Conservation (phyloP, 2,888 invertebrate genomes). For the Empis stercorea region DNA sequence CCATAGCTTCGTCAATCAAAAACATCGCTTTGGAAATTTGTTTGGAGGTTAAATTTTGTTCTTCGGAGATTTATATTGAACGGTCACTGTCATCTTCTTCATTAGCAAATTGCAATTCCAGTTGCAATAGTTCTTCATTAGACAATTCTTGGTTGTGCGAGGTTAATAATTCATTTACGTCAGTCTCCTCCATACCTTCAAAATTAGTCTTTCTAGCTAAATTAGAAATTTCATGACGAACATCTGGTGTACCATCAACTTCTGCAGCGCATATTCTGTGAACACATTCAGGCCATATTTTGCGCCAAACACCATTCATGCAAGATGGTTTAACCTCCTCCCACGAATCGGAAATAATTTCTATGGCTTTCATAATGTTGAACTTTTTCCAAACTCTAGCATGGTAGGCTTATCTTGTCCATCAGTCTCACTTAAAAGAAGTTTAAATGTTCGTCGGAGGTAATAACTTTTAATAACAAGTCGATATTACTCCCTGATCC, state of each 20-base stretch:
- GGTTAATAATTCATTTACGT: conserved; percentile 13
- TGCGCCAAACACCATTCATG: conserved; percentile 12
- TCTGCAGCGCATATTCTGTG: conserved; percentile 1
- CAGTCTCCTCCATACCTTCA: conserved; percentile 8
- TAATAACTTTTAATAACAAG: conserved; percentile 9
- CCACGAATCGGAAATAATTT: conserved; percentile 14
- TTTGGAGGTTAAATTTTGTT: background rate
- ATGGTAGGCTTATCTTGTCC: conserved; percentile 11
- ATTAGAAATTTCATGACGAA: conserved; percentile 13
- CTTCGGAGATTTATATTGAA: background rate
- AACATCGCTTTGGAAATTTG: background rate
- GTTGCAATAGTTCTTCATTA: conserved; percentile 12
- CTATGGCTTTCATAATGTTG: conserved; percentile 9
- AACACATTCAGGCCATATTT: conserved; percentile 10
- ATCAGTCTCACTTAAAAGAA: conserved; percentile 11
- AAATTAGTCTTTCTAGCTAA: conserved; percentile 12
- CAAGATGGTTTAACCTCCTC: conserved; percentile 12
- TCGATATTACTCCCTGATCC: conserved; percentile 2
- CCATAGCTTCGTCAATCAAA: background rate
- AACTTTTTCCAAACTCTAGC: conserved; percentile 11
- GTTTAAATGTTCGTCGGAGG: conserved; percentile 14
- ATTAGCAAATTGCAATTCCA: conserved; percentile 6
- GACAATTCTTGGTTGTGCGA: conserved; percentile 14
- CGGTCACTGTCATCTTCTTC: conserved; percentile 3
- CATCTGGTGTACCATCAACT: conserved; percentile 10